A percentile compares a stretch with the other conserved stretches of the same genome.
Evolutionary conservation across 2,797 vertebrate species (phyloP).

Genomic region (Graptemys geographica): DNA sequence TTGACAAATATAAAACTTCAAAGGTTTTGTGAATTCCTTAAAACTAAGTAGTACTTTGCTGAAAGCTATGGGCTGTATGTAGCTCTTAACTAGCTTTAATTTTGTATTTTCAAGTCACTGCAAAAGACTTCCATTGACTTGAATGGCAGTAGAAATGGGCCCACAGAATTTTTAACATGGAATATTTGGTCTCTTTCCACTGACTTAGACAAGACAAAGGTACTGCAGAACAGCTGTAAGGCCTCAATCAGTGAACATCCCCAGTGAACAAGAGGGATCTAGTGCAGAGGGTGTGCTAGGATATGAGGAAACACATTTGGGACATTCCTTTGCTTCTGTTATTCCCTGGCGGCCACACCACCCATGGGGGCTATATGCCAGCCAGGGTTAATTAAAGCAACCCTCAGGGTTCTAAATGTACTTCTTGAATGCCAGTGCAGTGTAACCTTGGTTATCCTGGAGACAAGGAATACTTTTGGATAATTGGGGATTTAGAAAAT

Average conservation of each 20-base stretch:
- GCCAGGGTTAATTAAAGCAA: not conserved
- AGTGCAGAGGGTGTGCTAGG: not conserved
- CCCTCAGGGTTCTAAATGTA: not conserved
- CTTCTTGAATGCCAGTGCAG: not conserved
- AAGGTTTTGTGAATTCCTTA: not conserved
- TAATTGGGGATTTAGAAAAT: not conserved
- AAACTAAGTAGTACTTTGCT: not conserved
- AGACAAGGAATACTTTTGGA: too few species aligned
- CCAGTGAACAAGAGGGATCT: not conserved
- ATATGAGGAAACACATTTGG: not conserved
- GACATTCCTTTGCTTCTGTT: not conserved
- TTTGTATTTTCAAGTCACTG: not conserved
- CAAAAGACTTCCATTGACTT: not conserved
- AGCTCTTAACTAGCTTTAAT: not conserved
- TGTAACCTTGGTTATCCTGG: not conserved
- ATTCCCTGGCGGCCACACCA: not conserved
- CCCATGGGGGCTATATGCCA: not conserved
- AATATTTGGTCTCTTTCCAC: not conserved
- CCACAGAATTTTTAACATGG: not conserved
- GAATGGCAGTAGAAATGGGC: not conserved
- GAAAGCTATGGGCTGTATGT: not conserved
- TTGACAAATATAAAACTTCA: rapidly evolving
- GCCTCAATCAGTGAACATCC: not conserved
- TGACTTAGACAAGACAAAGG: not conserved
- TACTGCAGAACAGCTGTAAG: not conserved